Conservation (phyloP, 2,888 invertebrate species). For the Thymelicus acteon region DNA sequence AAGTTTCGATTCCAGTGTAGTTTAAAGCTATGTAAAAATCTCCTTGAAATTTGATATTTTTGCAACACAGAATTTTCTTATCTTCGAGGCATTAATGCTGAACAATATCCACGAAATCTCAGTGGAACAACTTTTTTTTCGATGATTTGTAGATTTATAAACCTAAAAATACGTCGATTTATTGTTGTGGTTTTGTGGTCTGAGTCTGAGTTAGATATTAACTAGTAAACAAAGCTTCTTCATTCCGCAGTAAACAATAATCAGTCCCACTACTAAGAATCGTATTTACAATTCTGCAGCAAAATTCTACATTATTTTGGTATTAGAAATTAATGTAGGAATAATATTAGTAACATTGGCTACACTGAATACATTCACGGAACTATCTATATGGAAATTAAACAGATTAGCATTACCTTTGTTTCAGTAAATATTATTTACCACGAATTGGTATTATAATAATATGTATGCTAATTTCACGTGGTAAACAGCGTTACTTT, state of each 20-base stretch:
- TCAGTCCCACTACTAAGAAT: too few species aligned
- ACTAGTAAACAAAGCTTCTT: too few species aligned
- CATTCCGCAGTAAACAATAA: too few species aligned
- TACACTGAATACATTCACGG: not conserved
- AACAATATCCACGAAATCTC: not conserved
- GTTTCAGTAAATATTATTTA: constrained; percentile 13
- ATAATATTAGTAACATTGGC: not conserved
- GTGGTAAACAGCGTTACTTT: constrained; percentile 5
- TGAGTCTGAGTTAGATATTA: too few species aligned
- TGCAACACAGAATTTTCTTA: not conserved
- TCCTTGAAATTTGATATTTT: not conserved
- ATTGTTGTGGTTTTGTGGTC: too few species aligned
- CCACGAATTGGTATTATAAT: constrained; percentile 10
- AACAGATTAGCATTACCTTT: constrained; percentile 5
- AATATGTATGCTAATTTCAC: constrained; percentile 16
- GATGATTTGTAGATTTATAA: not conserved
- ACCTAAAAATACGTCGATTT: too few species aligned
- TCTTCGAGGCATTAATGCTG: not conserved
- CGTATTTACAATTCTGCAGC: too few species aligned
- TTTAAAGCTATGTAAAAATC: not conserved
- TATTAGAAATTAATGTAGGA: not conserved
- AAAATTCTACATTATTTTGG: not conserved
- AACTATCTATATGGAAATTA: constrained; percentile 27
- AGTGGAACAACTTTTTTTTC: too few species aligned
- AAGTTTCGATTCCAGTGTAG: constrained; percentile 9